Percentiles rank a stretch among this genome's conserved stretches.
Evolutionary conservation across 2,797 vertebrate genomes (phyloP).

Genomic region (Masticophis lateralis): DNA sequence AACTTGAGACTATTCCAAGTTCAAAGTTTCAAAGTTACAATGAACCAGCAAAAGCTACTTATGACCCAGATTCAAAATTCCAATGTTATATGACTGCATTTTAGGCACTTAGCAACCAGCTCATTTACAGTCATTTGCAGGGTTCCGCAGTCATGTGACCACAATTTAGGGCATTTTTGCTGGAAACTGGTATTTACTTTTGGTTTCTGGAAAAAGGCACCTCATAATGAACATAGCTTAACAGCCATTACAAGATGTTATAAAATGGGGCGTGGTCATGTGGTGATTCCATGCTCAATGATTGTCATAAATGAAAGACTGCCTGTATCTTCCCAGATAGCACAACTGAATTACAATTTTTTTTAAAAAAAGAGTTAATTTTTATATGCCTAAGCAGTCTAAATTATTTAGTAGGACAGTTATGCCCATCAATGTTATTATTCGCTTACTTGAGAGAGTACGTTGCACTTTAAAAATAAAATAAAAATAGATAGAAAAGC

Average conservation of each 20-base stretch:
- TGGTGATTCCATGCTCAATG: not conserved
- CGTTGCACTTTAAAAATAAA: not conserved
- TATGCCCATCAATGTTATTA: not conserved
- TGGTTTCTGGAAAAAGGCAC: not conserved
- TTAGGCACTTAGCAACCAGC: not conserved
- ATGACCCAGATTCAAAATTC: not conserved
- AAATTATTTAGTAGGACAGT: not conserved
- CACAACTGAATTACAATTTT: not conserved
- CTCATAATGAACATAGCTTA: not conserved
- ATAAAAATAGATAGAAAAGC: too few relatives aligned
- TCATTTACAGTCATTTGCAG: not conserved
- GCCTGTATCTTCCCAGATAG: not conserved
- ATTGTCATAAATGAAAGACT: not conserved
- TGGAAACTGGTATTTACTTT: not conserved
- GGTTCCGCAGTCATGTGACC: not conserved
- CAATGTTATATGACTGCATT: not conserved
- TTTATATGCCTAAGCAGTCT: not conserved
- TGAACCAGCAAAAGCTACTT: not conserved
- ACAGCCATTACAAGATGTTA: not conserved
- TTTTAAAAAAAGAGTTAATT: not conserved
- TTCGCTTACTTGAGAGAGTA: not conserved
- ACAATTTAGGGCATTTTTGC: not conserved
- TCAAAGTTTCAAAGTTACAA: not conserved
- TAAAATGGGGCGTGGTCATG: not conserved
- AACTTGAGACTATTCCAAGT: not conserved